These are phyloP conservation scores for Drosophila subobscura DNA, from an alignment of 1,140 invertebrate species.

Conservation along the genomic window DNA sequence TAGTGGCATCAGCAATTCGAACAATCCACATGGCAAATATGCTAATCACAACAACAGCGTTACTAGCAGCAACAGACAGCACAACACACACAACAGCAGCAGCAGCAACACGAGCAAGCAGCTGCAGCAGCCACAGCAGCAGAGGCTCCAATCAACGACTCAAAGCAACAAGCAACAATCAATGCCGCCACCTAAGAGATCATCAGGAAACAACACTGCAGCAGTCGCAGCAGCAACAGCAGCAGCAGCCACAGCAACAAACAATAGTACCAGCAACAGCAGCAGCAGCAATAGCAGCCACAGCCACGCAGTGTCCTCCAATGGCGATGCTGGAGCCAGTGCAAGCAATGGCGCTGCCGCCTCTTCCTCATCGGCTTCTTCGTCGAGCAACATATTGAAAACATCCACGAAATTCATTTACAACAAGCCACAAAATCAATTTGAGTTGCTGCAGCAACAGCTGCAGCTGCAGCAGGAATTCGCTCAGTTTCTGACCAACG, in stretches of 20 bases:
- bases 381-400: conserved; percentile 63
- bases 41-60: conserved; percentile 34
- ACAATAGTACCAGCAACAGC: conserved; percentile 32
- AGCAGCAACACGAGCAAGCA: conserved; percentile 34
- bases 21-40: conserved; percentile 47
- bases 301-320: conserved; percentile 28
- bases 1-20: conserved; percentile 39
- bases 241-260: conserved; percentile 15
- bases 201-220: conserved; percentile 30
- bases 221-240: conserved; percentile 13
- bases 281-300: conserved; percentile 34
- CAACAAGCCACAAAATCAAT: conserved; percentile 80
- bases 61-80: conserved; percentile 39
- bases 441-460: conserved; percentile 75
- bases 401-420: conserved; percentile 80
- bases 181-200: conserved; percentile 49
- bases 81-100: conserved; percentile 47
- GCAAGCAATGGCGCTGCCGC: conserved; percentile 7
- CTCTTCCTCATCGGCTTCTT: conserved; percentile 35
- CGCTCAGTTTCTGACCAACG: conserved; percentile 77
- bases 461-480: conserved; percentile 80
- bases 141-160: conserved; percentile 6
- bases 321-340: conserved; percentile 17
- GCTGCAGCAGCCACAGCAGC: conserved; percentile 9
- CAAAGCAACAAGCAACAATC: conserved; percentile 53